Base-by-base conservation (phyloP, 2,797 vertebrate genomes). In the Myotis pilosus region DNA sequence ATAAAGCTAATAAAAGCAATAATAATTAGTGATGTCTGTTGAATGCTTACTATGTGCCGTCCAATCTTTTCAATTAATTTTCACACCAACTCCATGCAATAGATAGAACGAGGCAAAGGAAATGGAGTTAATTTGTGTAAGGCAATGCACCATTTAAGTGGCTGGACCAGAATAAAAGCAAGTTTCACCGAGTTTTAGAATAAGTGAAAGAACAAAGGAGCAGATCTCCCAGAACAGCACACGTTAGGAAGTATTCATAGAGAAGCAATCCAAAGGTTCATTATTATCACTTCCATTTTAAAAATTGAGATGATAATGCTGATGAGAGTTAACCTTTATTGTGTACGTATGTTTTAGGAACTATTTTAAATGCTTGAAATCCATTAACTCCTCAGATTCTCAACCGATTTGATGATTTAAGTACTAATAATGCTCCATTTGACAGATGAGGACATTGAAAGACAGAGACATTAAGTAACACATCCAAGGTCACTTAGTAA, bases 101-200 rank as follows among this genome's bases (percentile, higher is more conserved):
- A 79, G 13, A n/a, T 78, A 69, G 15, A 69, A 76, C 20, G 36
- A 62, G 28, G 28, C 28, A 30, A 30, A 88, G 22, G 12, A 95
- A 71, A 69, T 38, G 25, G 44, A 81, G 38, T 82, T 84, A 83
- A 64, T 81, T 11, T 55, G 17, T 76, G 2, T 28, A 66, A 82
- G 17, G 72, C 44, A 75, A 75, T 66, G n/a, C 36, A 68, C 68
- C 8, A 88, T 49, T 30, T 82, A 88, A 82, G 20, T 51, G 20
- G 20, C 28, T 81, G 62, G 68, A 44, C n/a, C 23, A 83, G 49
- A 94, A 94, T 66, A 71, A 93, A 88, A 55, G 23, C n/a, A 89
- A 19, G 3, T 88, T 89, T 41, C 68, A 68, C 9, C 57, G 49
- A 49, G 10, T 66, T 89, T 94, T 84, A 38, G 30, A 81, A 38